Base-by-base conservation (phyloP, 2,113 vertebrate genomes). In the Carassius carassius region DNA sequence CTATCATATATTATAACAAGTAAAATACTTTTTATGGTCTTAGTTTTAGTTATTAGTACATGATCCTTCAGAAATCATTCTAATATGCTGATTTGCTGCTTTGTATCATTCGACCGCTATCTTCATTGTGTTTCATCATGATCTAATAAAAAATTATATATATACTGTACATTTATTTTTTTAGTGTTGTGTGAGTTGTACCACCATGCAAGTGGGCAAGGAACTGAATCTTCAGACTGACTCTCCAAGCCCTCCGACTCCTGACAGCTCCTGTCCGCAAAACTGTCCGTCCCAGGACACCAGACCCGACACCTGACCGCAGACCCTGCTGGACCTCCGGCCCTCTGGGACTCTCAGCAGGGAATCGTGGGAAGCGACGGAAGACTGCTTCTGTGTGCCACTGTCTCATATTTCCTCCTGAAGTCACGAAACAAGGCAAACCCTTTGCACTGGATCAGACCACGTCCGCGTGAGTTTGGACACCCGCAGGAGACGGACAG, bases 181-280 rank as follows among this genome's bases (percentile, higher is more conserved):
- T 63, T 77, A 95, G 94, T 93, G 92, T 81, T 94, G 94, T 81
- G 87, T 91, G 70, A 89, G 58, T 82, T 95, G 92, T 82, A 91
- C 8, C 58, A 41, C 79, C 13, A 12, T 82, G 19, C 84, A 81
- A 49, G 25, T 81, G 2, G 60, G 44, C 0, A 35, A 79, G 0
- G 83, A 51, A 25, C 54, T 85, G 1, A 14, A 84, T 80, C 86
- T 79, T 11, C n/a, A 79, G 11, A 63, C 35, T 0, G 77, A 37
- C 49, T 87, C 91, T 25, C 77, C 86, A 78, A 85, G 83, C 56
- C 87, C 85, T 4, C 62, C 83, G 4, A 83, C 49, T 14, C 90
- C 90, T 1, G 90, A 93, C 58, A 91, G 90, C 78, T 91, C 90
- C 0, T 89, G 84, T 77, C 87, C 89, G 37, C 37, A 41, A 41